phyloP scores from a whole-genome alignment of 2,113 vertebrate species.

The Centropristis striata region DNA sequence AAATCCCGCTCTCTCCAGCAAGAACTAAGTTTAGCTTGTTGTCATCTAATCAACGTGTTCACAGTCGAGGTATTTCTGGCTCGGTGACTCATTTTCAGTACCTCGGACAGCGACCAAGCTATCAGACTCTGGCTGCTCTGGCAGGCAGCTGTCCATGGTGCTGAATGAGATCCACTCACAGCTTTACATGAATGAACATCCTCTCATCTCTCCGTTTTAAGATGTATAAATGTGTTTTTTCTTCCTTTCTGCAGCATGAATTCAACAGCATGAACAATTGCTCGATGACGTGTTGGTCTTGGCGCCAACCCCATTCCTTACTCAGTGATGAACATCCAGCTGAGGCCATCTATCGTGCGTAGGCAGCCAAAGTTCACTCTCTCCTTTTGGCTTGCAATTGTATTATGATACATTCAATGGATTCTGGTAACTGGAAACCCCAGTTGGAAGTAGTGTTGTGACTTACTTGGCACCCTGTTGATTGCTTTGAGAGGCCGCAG shows the following conservation, averaged over 20 bases:
- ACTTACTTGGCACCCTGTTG: slow-evolving; percentile 98
- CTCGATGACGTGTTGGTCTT: not conserved
- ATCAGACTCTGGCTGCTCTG: not conserved
- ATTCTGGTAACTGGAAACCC: not conserved
- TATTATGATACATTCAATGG: too few species aligned
- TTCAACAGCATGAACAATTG: not conserved
- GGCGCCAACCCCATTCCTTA: not conserved
- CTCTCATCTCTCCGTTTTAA: not conserved
- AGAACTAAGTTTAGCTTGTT: not conserved
- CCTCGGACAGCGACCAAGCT: slow-evolving; percentile 25
- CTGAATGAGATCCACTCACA: slow-evolving; percentile 30
- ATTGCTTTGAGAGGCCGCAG: slow-evolving; percentile 98
- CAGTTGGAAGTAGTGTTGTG: not conserved
- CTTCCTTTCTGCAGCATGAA: not conserved
- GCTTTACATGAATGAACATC: not conserved
- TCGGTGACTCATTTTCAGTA: slow-evolving; percentile 26
- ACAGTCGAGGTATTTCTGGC: slow-evolving; percentile 24
- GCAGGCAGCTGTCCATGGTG: slow-evolving; percentile 47
- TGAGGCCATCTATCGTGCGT: not conserved
- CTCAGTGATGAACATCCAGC: not conserved
- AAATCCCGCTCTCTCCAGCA: not conserved
- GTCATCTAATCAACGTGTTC: slow-evolving; percentile 3
- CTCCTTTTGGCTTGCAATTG: not conserved
- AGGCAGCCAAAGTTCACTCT: not conserved
- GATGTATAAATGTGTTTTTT: not conserved